Percentiles rank a stretch among this genome's conserved stretches.
These are phyloP conservation scores for Sipha flava DNA, from an alignment of 1,140 invertebrate species.

Conservation along the genomic window DNA sequence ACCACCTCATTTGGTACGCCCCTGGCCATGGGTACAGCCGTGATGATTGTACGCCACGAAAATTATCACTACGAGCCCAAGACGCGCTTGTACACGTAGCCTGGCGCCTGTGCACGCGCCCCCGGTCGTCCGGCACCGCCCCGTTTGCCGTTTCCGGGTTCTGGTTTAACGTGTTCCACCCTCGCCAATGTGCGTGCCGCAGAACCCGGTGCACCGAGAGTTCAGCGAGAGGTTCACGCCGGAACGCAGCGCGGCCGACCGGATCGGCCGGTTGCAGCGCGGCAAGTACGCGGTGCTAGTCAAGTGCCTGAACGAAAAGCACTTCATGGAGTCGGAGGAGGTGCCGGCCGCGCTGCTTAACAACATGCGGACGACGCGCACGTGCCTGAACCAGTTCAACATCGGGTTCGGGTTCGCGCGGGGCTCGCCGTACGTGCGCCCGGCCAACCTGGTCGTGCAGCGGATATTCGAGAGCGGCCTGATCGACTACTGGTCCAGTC, in stretches of 20 bases:
- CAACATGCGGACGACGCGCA: neutral
- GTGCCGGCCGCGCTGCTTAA: conserved; percentile 1
- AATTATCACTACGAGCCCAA: no score
- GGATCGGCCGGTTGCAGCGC: neutral
- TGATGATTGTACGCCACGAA: no score
- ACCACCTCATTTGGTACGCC: no score
- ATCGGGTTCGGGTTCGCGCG: conserved; percentile 18
- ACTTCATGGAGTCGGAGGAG: conserved; percentile 28
- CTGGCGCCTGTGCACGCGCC: no score
- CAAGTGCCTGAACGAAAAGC: conserved; percentile 15
- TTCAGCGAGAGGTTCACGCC: conserved; percentile 9
- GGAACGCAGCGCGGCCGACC: neutral
- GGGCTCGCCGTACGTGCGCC: neutral
- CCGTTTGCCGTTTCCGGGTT: no score
- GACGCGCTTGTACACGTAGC: no score
- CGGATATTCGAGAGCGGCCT: conserved; percentile 21
- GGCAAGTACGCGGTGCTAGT: conserved; percentile 15
- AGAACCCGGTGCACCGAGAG: conserved; percentile 15
- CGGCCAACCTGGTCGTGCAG: neutral
- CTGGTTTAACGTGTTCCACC: no score
- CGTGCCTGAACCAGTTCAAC: conserved; percentile 7
- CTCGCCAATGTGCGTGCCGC: neutral
- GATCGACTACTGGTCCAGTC: conserved; percentile 18
- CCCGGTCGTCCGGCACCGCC: no score
- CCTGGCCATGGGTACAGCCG: no score